Evolutionary conservation across 2,888 invertebrate genomes (phyloP).

Genomic region (Tachystola acroxantha): DNA sequence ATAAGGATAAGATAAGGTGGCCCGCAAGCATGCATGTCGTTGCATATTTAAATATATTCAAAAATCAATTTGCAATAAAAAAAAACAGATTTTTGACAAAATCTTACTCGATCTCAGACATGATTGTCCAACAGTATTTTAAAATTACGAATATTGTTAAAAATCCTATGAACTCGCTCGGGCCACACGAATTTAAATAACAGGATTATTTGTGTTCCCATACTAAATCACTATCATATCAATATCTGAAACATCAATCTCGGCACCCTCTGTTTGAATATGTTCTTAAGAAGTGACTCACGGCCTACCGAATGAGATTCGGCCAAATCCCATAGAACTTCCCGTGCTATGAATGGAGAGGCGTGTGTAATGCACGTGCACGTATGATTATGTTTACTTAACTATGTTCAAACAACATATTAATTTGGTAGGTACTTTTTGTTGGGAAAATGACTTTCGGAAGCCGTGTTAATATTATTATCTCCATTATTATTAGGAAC

Average conservation of each 20-base stretch:
- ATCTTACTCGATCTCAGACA: no score
- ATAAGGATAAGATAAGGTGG: no score
- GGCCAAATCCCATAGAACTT: constrained; percentile 61
- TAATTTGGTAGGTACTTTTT: constrained; percentile 62
- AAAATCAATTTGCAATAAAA: no score
- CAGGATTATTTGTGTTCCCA: constrained; percentile 60
- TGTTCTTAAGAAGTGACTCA: constrained; percentile 69
- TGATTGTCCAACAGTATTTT: no score
- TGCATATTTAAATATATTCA: no score
- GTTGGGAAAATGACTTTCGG: constrained; percentile 64
- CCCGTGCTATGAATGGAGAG: constrained; percentile 44
- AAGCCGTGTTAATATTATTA: no score
- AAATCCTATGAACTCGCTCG: no score
- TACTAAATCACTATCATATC: constrained; percentile 71
- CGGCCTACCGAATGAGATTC: constrained; percentile 61
- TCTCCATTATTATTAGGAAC: no score
- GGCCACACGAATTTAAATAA: constrained; percentile 20
- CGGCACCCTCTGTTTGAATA: constrained; percentile 63
- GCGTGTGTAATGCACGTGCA: constrained; percentile 64
- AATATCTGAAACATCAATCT: constrained; percentile 72
- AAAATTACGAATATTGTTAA: no score
- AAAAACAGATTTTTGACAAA: no score
- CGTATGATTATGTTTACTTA: constrained; percentile 71
- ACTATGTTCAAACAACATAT: constrained; percentile 76
- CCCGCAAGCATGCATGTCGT: no score